Percentiles rank a stretch among this genome's conserved stretches.
Evolutionary conservation across 2,113 vertebrate genomes (phyloP).

Genomic region (Erythrocercus mccallii): DNA sequence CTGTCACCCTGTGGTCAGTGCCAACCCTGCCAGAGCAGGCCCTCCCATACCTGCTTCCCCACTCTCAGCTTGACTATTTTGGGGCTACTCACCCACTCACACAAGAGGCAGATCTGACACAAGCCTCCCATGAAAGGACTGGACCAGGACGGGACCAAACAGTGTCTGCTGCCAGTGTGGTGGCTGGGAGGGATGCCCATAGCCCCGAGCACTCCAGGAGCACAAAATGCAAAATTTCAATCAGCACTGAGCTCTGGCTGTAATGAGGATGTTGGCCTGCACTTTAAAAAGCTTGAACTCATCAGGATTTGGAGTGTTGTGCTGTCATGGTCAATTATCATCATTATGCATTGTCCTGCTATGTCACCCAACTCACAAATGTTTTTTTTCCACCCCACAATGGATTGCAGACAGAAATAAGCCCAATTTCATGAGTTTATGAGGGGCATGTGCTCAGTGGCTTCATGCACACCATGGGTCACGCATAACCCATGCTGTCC

Average conservation of each 20-base stretch:
- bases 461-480: neutral
- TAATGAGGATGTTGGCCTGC: neutral
- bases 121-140: neutral
- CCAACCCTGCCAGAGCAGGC: neutral
- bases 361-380: neutral
- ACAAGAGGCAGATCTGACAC: neutral
- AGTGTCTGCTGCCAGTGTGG: neutral
- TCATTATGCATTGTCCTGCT: neutral
- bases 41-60: neutral
- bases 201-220: neutral
- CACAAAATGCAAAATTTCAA: neutral
- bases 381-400: neutral
- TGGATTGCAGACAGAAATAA: neutral
- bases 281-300: slow-evolving; percentile 4
- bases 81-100: neutral
- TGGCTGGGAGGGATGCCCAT: neutral
- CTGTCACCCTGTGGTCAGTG: neutral
- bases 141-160: fast-evolving
- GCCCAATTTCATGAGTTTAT: neutral
- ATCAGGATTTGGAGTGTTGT: neutral
- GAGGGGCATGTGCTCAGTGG: neutral
- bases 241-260: neutral
- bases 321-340: neutral
- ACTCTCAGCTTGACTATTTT: neutral
- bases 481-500: fast-evolving